phyloP scores from a whole-genome alignment of 2,113 vertebrate species.

The Melanotaenia duboulayi region DNA sequence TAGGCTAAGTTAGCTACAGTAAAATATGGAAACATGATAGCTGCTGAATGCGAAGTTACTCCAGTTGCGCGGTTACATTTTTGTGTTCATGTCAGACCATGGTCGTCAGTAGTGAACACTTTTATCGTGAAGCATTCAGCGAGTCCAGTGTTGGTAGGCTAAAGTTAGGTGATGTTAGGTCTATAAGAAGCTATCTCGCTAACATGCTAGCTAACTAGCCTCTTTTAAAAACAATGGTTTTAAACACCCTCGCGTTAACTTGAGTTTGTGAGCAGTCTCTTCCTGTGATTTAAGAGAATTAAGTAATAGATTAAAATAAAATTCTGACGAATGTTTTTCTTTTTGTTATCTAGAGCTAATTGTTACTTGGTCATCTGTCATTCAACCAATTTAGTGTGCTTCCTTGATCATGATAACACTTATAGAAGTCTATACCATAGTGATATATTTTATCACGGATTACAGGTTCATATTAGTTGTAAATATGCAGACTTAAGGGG shows the following conservation, averaged over 20 bases:
- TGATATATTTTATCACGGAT: too few relatives aligned
- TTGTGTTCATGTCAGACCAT: neutral
- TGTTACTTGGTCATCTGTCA: neutral
- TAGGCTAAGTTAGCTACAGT: conserved; percentile 72
- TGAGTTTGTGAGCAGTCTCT: neutral
- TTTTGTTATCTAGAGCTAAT: neutral
- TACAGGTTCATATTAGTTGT: too few relatives aligned
- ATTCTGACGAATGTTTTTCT: neutral
- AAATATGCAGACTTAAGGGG: too few relatives aligned
- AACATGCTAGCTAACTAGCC: conserved; percentile 12
- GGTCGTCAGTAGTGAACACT: too few relatives aligned
- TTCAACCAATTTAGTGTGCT: neutral
- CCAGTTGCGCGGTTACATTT: neutral
- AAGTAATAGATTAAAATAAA: neutral
- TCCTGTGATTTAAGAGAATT: neutral
- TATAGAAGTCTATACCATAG: too few relatives aligned
- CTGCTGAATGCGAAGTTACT: neutral
- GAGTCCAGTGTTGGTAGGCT: conserved; percentile 4
- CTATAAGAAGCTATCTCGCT: conserved; percentile 35
- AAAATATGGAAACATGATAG: conserved; percentile 3
- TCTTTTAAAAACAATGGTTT: neutral
- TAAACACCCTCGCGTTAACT: neutral
- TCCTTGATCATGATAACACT: neutral
- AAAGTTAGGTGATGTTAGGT: conserved; percentile 11
- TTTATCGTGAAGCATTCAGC: neutral